These are phyloP conservation scores for Branchellion lobata DNA, from an alignment of 2,888 invertebrate species.

Conservation along the genomic window DNA sequence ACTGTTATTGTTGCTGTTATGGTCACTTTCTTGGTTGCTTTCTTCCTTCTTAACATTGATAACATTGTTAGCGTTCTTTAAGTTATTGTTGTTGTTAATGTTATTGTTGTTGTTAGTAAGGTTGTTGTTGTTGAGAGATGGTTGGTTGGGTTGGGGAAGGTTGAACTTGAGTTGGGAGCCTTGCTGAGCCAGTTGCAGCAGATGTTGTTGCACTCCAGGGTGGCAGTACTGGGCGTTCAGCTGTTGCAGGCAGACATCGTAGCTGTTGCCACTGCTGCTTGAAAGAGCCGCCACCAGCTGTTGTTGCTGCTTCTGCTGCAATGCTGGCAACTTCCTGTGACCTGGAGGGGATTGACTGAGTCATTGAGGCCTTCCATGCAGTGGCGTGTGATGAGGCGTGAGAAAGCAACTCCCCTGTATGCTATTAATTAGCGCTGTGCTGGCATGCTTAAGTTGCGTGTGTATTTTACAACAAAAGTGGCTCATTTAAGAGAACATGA, in stretches of 20 bases:
- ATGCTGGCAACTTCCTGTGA: constrained; percentile 39
- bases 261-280: constrained; percentile 52
- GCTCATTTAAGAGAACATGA: too few species aligned
- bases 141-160: neutral
- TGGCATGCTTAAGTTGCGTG: too few species aligned
- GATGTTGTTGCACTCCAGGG: constrained; percentile 55
- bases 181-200: constrained; percentile 55
- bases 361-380: too few species aligned
- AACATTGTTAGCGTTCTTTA: constrained; percentile 49
- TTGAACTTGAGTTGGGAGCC: constrained; percentile 7
- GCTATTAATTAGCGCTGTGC: too few species aligned
- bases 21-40: neutral
- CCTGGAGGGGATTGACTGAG: too few species aligned
- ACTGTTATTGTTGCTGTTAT: constrained; percentile 49
- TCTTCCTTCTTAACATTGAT: constrained; percentile 41
- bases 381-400: too few species aligned
- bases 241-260: constrained; percentile 44
- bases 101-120: constrained; percentile 43
- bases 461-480: too few species aligned
- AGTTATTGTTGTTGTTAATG: constrained; percentile 48
- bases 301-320: constrained; percentile 46
- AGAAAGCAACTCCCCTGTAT: too few species aligned
- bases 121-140: constrained; percentile 1
- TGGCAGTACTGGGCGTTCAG: constrained; percentile 8
- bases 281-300: constrained; percentile 51